Base-by-base conservation (phyloP, 2,797 vertebrate species). In the Tapirus indicus region DNA sequence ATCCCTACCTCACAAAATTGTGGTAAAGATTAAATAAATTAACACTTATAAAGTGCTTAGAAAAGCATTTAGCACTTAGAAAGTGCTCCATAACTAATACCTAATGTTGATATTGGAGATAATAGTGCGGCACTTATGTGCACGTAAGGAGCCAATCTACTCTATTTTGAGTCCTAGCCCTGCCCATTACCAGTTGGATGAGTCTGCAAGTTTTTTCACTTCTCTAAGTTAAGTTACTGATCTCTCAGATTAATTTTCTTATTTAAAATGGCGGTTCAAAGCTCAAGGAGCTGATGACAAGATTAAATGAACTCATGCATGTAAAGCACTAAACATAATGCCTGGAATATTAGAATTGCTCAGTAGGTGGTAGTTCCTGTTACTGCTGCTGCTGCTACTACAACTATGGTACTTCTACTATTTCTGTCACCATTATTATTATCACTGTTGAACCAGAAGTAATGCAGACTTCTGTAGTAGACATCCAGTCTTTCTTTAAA, bases 121-220 rank as follows among this genome's bases (percentile, higher is more conserved):
- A 64, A 74, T 6, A 35, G 21, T 1, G 27, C 16, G 79, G 66
- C 27, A 84, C 62, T 85, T 29, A 21, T 1, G 3, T 32, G 17
- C 0, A 17, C 17, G 80, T 13, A 18, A 62, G 52, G 12, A 38
- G 58, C 11, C 71, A 11, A 7, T 74, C 35, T 88, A 7, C 23
- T 87, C 44, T 95, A 58, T 58, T 80, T 49, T 52, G 92, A 94
- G 80, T n/a, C 49, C 41, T 5, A 12, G 68, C 62, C 96, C 41
- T 92, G 83, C 35, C 75, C 66, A 72, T 52, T 54, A 78, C 32
- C 32, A 86, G 72, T 29, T 38, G 18, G 68, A 47, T 35, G 56
- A 90, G 78, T 49, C 49, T 69, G 60, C 44, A 88, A 80, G 12
- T 27, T 64, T 87, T 94, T 90, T 96, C 14, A 44, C 56, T 95